Conservation (phyloP, 2,797 vertebrate species). For the Intellagama lesueurii region DNA sequence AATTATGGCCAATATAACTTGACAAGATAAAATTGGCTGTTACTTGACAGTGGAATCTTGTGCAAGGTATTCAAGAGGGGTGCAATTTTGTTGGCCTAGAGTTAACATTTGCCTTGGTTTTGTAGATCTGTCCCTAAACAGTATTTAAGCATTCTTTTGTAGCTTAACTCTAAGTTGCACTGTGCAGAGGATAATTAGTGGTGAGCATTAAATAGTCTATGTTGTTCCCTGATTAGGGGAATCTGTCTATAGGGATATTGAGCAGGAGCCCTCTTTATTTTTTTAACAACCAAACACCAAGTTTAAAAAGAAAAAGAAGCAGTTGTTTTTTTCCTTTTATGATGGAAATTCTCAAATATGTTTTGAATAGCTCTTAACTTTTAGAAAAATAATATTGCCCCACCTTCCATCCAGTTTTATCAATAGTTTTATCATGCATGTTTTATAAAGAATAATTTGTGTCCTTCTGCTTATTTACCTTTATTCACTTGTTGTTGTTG, state of each 20-base stretch:
- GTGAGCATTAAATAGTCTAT: constrained; percentile 57
- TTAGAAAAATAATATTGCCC: neutral
- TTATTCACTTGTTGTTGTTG: too few species aligned
- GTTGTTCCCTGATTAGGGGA: constrained; percentile 50
- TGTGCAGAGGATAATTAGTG: constrained; percentile 49
- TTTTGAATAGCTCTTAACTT: neutral
- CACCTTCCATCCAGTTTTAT: constrained; percentile 13
- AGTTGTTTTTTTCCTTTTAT: neutral
- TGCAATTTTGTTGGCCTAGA: neutral
- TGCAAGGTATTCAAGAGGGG: accelerated
- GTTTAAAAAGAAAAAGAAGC: neutral
- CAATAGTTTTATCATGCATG: neutral
- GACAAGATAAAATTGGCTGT: neutral
- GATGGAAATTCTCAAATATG: accelerated
- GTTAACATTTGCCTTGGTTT: constrained; percentile 42
- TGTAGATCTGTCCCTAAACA: constrained; percentile 54
- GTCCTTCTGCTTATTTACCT: neutral
- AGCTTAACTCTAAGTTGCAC: constrained; percentile 42
- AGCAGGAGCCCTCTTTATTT: constrained; percentile 18
- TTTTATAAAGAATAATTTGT: neutral
- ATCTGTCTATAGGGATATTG: constrained; percentile 35
- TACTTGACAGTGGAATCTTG: neutral
- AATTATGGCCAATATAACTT: neutral
- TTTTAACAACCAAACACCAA: neutral
- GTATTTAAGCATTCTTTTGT: constrained; percentile 58